A percentile compares a stretch with the other conserved stretches of the same genome.
Conservation (phyloP, 2,797 vertebrate species). For the Chelmon rostratus region DNA sequence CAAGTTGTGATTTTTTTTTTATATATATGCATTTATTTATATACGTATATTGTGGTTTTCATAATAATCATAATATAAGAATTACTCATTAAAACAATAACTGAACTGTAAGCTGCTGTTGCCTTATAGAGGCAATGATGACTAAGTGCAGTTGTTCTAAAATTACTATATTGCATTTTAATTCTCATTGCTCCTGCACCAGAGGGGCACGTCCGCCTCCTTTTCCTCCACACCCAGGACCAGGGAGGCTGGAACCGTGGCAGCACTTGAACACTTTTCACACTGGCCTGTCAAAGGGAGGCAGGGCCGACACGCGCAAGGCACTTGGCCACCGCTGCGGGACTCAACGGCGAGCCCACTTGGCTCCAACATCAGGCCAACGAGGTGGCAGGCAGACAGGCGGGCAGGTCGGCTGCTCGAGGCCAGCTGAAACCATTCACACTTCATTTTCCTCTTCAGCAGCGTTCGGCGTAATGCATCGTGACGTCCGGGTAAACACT, state of each 20-base stretch:
- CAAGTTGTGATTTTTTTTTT: too few relatives aligned
- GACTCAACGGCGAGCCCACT: slow-evolving; percentile 53
- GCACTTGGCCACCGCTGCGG: slow-evolving; percentile 48
- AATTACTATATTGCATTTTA: not conserved
- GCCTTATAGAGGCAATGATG: not conserved
- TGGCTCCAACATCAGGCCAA: slow-evolving; percentile 50
- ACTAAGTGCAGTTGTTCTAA: not conserved
- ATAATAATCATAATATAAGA: too few relatives aligned
- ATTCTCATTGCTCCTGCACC: not conserved
- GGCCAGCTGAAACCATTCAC: slow-evolving; percentile 44
- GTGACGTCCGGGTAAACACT: slow-evolving; percentile 49
- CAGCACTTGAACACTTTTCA: slow-evolving; percentile 47
- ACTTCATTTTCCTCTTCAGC: slow-evolving; percentile 36
- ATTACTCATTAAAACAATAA: not conserved
- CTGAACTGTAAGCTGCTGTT: not conserved
- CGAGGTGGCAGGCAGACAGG: slow-evolving; percentile 48
- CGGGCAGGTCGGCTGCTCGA: slow-evolving; percentile 32
- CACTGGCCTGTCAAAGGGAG: slow-evolving; percentile 47
- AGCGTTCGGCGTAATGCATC: slow-evolving; percentile 18
- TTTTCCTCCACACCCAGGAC: not conserved
- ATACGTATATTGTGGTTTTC: too few relatives aligned
- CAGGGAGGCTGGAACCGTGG: slow-evolving; percentile 11
- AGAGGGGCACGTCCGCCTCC: slow-evolving; percentile 2
- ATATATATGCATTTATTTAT: too few relatives aligned
- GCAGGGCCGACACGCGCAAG: slow-evolving; percentile 50